Base-by-base conservation (phyloP, 2,797 vertebrate genomes). In the Pyrrhura leucotis region DNA sequence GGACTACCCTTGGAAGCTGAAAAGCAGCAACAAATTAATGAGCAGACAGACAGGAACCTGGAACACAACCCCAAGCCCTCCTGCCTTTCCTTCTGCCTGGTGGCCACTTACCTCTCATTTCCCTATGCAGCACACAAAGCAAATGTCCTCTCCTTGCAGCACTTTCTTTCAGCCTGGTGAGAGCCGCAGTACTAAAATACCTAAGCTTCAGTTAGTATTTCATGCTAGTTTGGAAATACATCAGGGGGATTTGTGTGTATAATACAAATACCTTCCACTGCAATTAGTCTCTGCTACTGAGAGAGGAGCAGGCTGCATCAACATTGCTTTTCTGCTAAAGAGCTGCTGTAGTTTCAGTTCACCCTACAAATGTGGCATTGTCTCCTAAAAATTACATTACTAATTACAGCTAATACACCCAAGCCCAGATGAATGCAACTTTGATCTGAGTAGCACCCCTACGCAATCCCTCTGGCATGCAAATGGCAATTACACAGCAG, bases 301-400 rank as follows among this genome's bases (percentile, higher is more conserved):
- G 67, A 91, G 29, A 74, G 40, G 68, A 82, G 62, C 56, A 67
- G 68, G 44, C 71, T 74, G 40, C 85, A 61, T 18, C 88, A 86
- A 80, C 40, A 53, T 40, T 68, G 59, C 22, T 85, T 86, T 86
- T 77, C 78, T 59, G 54, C 48, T 93, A 0, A 76, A 88, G 59
- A 47, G 40, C 88, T 7, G 26, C 85, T 79, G 74, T 37, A 82
- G 80, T 62, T 96, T 90, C 71, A 76, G 80, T 93, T 94, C 82
- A 50, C 82, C 56, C 62, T 88, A 94, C 71, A 96, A 94, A 94
- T 51, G 93, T 71, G 63, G 74, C 86, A 93, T 93, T 96, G 96
- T 95, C 83, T 95, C 74, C 92, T 95, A 91, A 93, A 95, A 95
- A 96, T 93, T 94, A 87, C 90, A 86, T 78, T 92, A 71, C 85